Conservation (phyloP, 2,888 invertebrate genomes). For the Abrostola triplasia region DNA sequence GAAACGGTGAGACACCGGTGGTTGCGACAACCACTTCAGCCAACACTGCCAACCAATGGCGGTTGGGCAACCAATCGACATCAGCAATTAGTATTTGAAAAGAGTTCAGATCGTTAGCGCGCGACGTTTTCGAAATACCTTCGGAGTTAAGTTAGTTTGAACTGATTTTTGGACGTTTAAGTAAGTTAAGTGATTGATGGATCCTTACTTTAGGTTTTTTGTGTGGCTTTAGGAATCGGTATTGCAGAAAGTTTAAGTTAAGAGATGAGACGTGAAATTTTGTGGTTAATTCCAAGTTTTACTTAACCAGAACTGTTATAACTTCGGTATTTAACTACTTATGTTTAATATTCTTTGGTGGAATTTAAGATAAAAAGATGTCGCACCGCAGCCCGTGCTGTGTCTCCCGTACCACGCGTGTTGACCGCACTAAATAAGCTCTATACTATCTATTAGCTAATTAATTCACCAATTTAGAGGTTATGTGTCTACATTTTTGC, state of each 20-base stretch:
- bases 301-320: constrained; percentile 4
- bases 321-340: background rate
- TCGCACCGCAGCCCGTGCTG: no score
- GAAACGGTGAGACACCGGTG: constrained; percentile 40
- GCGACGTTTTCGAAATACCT: constrained; percentile 53
- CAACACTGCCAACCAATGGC: constrained; percentile 51
- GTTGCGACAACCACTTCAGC: constrained; percentile 52
- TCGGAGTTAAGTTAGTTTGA: constrained; percentile 21
- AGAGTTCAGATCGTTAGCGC: constrained; percentile 65
- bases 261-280: constrained; percentile 1
- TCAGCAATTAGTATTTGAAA: constrained; percentile 67
- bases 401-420: no score
- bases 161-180: constrained; percentile 38
- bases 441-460: no score
- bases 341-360: no score
- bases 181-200: constrained; percentile 17
- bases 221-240: background rate
- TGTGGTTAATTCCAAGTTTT: constrained; percentile 3
- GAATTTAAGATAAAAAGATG: no score
- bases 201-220: constrained; percentile 4
- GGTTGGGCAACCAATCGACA: constrained; percentile 63
- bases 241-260: background rate
- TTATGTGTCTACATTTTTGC: no score
- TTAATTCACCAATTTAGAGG: no score
- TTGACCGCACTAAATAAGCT: no score